Evolutionary conservation across 2,113 vertebrate species (phyloP).

Genomic region (Gobius niger): DNA sequence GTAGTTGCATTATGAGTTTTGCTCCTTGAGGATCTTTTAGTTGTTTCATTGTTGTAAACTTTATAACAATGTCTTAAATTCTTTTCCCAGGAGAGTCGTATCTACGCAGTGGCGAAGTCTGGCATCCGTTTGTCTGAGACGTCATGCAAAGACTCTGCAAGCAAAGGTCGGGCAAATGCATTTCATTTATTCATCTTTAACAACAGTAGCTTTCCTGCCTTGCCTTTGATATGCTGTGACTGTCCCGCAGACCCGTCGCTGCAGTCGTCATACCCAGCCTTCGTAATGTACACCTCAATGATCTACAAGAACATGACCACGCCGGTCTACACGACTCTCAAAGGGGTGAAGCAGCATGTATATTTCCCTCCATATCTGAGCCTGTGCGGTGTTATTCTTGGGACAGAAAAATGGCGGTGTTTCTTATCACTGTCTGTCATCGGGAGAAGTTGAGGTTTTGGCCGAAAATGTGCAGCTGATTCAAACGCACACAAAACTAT

Average conservation of each 20-base stretch:
- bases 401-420: not conserved
- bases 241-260: slow-evolving; percentile 78
- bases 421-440: not conserved
- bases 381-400: not conserved
- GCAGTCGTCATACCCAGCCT: slow-evolving; percentile 80
- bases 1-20: no score
- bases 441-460: not conserved
- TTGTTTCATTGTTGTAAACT: not conserved
- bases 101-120: slow-evolving; percentile 96
- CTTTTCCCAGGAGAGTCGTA: slow-evolving; percentile 88
- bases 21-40: not conserved
- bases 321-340: slow-evolving; percentile 91
- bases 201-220: not conserved
- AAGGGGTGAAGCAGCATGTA: slow-evolving; percentile 82
- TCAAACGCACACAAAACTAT: not conserved
- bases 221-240: not conserved
- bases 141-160: slow-evolving; percentile 78
- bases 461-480: not conserved
- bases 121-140: slow-evolving; percentile 94
- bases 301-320: slow-evolving; percentile 91
- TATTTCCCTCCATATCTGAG: not conserved
- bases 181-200: not conserved
- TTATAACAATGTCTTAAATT: not conserved
- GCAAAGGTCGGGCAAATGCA: slow-evolving; percentile 79
- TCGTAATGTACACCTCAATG: slow-evolving; percentile 89